Evolutionary conservation across 92 coral and sea anemone genomes (phyloP), one percentile per base, ranked within the genome.

Genomic region (Nematostella vectensis): DNA sequence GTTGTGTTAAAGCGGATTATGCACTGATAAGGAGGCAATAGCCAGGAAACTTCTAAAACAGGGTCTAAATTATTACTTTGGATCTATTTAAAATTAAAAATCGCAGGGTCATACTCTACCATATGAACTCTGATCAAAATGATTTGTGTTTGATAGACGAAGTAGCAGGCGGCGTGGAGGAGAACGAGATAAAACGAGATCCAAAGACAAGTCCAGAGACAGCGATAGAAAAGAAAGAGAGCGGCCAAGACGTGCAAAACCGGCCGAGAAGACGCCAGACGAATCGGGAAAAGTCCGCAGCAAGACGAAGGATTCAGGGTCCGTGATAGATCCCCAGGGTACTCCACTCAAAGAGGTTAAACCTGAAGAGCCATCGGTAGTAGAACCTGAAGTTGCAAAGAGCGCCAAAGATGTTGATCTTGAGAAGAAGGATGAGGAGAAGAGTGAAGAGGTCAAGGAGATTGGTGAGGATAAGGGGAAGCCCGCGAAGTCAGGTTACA

Each of bases 381-480:
- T 36, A 28, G 26, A 31, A 39, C 47, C 44, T 1, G 58, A 61
- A 25, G 38, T 59, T 54, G 6, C 67, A n/a, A n/a, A n/a, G n/a
- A n/a, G n/a, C n/a, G n/a, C n/a, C n/a, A 67, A 56, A 25, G 60
- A 24, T 51, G 37, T 61, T 27, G 57, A 72, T 51, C 44, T 8
- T 40, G 53, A 23, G 33, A 44, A 36, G 61, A 64, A 23, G 44
- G 42, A 47, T 43, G 61, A 42, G 54, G 39, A 59, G 29, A 39
- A 10, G 53, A 48, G 9, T 67, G 81, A 73, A 44, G 59, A 36
- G 47, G 58, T 31, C 31, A 58, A 50, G 21, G 81, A 75, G 27
- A 57, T 39, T 2, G 83, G 44, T 27, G 56, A 67, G 50, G 84
- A 64, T 2, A 81, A 79, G 23, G 73, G 65, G 55, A 72, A 82